phyloP scores from a whole-genome alignment of 2,888 invertebrate species.

The Volucella inanis region DNA sequence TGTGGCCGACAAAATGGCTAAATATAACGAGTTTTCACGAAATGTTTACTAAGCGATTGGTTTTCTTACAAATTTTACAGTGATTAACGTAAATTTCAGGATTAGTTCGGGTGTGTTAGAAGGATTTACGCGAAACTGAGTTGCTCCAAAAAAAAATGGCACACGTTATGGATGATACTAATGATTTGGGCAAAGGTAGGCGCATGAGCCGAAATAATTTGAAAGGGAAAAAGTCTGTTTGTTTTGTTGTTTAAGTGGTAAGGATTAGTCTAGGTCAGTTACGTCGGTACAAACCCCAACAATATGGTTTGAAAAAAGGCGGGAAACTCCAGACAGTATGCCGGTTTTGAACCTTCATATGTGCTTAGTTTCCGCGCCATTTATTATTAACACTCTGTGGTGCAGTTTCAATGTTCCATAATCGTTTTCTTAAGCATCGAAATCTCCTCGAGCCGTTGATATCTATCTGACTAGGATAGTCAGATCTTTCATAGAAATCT shows the following conservation, averaged over 20 bases:
- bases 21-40: neutral
- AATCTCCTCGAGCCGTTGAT: no score
- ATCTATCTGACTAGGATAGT: no score
- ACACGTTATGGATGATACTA: neutral
- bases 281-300: neutral
- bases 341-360: no score
- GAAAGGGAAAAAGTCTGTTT: neutral
- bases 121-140: constrained; percentile 2
- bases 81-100: constrained; percentile 1
- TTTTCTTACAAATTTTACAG: constrained; percentile 18
- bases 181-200: neutral
- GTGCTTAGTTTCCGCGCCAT: no score
- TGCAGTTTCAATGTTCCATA: no score
- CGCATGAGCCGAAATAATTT: constrained; percentile 25
- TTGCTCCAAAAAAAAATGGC: constrained; percentile 11
- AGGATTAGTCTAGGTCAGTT: constrained; percentile 4
- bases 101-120: constrained; percentile 3
- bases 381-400: no score
- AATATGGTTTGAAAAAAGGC: no score
- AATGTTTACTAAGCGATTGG: neutral
- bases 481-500: no score
- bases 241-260: neutral
- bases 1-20: neutral
- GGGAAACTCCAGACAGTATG: no score
- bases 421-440: no score